phyloP scores from a whole-genome alignment of 1,140 invertebrate genomes.

The Drosophila seguyi region DNA sequence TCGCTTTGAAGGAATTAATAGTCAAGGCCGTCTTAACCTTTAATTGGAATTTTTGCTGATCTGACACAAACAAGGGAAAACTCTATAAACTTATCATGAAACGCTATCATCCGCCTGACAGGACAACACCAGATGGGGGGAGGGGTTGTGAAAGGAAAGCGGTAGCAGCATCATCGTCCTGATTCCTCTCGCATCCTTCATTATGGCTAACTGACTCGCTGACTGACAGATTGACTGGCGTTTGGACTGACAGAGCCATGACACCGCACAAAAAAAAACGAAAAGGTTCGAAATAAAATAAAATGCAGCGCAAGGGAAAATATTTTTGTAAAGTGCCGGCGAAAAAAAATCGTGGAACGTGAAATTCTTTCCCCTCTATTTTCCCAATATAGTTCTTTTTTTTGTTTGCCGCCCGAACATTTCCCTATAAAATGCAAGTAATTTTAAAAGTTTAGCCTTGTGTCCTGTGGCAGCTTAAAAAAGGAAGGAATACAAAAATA shows the following conservation, averaged over 20 bases:
- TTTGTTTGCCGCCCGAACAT: constrained; percentile 5
- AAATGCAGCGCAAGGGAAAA: constrained; percentile 40
- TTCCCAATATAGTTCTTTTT: constrained; percentile 48
- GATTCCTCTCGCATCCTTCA: constrained; percentile 61
- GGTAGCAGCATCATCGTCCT: constrained; percentile 52
- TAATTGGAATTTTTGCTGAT: constrained; percentile 45
- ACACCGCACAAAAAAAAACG: constrained; percentile 67
- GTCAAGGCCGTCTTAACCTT: constrained; percentile 18
- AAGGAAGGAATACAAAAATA: constrained; percentile 24
- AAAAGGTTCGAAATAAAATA: constrained; percentile 25
- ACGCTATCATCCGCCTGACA: constrained; percentile 43
- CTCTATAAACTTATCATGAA: constrained; percentile 52
- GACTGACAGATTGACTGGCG: constrained; percentile 80
- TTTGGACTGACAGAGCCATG: constrained; percentile 68
- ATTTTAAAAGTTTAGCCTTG: constrained; percentile 70
- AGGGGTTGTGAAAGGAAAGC: not conserved
- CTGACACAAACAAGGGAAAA: constrained; percentile 49
- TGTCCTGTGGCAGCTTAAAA: constrained; percentile 65
- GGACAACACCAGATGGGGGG: constrained; percentile 12
- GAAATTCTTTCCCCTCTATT: constrained; percentile 34
- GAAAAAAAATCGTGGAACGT: constrained; percentile 20
- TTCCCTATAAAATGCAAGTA: constrained; percentile 72
- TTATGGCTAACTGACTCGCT: constrained; percentile 78
- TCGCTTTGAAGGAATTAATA: not conserved
- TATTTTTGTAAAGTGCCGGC: constrained; percentile 33